Base-by-base conservation (phyloP, 1,140 invertebrate species). In the Aphidius ervi region DNA sequence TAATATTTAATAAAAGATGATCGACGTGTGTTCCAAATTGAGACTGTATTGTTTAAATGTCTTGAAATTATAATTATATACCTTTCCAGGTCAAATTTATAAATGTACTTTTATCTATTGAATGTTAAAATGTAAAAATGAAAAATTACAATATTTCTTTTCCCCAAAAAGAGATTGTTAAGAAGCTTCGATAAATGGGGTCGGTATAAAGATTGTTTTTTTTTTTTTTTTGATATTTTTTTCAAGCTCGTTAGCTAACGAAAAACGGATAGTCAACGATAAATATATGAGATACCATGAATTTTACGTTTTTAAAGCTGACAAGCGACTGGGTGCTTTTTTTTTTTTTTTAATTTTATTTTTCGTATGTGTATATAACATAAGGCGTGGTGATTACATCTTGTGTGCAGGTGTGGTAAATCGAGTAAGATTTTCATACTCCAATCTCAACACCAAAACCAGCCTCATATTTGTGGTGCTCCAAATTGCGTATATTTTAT, bases 401-500 rank as follows among this genome's bases (percentile, higher is more conserved):
- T n/a, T 39, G 31, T 9, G 40, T 59, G 49, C 49, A 59, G 52
- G 37, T 53, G 52, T 23, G 42, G 58, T 45, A 37, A 46, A 59
- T 43, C 56, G 40, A 60, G 37, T 49, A 48, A 23, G 43, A 23
- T 48, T 48, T 48, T 48, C 47, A 57, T 57, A 46, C 39, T 57
- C 42, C 45, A 57, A 46, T 41, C 23, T 31, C 23, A 31, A 31
- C 23, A 31, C 2, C 23, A 31, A 46, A 31, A 47, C 46, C 20
- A 9, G 37, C 54, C 41, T 48, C 23, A 31, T 31, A 31, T 31
- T 31, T 50, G 54, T 46, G 42, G 53, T 16, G 56, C 60, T 68
- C 65, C 46, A 66, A 53, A 69, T 72, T 68, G 64, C 60, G 56
- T 64, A 64, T 54, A 69, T 70, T 70, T 63, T 66, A 61, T 62